Evolutionary conservation across 2,113 vertebrate species (phyloP).

Genomic region (Melozone crissalis): DNA sequence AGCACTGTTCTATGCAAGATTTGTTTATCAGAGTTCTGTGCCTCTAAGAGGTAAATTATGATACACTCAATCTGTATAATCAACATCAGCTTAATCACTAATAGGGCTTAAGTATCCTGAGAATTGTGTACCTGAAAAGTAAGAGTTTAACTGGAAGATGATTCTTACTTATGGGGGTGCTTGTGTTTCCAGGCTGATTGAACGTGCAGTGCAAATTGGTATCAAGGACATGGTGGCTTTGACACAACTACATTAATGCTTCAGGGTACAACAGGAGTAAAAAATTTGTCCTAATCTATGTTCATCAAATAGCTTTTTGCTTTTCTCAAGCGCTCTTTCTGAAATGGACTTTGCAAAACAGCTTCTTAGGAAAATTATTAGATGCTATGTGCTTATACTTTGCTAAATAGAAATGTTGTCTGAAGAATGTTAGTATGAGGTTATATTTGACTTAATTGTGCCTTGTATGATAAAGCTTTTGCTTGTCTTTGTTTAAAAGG

Average conservation of each 20-base stretch:
- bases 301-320: neutral
- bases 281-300: neutral
- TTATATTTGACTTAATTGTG: neutral
- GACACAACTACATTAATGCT: neutral
- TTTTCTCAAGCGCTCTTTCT: neutral
- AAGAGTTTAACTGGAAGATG: neutral
- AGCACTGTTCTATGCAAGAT: neutral
- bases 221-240: neutral
- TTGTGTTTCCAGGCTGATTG: neutral
- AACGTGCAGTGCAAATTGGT: neutral
- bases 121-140: neutral
- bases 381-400: neutral
- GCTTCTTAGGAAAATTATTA: neutral
- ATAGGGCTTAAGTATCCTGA: neutral
- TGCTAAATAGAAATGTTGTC: neutral
- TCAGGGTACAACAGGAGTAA: neutral
- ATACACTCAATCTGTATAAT: neutral
- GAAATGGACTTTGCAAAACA: neutral
- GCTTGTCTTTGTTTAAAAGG: neutral
- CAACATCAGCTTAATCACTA: neutral
- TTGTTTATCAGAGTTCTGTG: neutral
- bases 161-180: neutral
- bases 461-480: neutral
- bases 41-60: neutral
- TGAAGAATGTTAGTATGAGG: neutral